Conservation (phyloP, 2,797 vertebrate species). For the Poeciliopsis infans region DNA sequence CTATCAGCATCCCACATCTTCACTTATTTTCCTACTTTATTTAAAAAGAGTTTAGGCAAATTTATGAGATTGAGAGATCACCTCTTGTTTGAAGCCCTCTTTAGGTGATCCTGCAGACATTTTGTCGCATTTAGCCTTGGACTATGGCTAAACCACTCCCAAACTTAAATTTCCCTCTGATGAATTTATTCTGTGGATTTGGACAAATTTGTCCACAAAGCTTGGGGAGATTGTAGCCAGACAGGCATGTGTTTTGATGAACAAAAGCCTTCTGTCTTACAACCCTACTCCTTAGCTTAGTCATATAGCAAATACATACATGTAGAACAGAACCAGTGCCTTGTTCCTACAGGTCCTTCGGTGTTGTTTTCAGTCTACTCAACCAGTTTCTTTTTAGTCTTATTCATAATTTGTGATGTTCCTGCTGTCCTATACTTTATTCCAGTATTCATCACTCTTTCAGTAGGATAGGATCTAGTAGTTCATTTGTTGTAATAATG, state of each 20-base stretch:
- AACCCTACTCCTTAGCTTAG: no score
- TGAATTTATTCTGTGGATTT: not conserved
- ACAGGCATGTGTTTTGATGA: no score
- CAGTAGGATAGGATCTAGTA: not conserved
- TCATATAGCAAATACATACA: not conserved
- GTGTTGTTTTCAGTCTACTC: not conserved
- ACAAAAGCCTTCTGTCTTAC: no score
- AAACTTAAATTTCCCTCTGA: slow-evolving; percentile 6
- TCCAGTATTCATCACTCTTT: no score
- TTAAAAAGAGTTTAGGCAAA: not conserved
- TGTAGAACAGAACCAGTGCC: not conserved
- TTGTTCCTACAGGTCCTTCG: not conserved
- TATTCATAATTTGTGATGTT: not conserved
- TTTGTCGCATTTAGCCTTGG: not conserved
- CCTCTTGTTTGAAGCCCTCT: not conserved
- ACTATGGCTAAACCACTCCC: not conserved
- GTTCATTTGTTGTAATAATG: not conserved
- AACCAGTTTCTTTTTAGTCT: not conserved
- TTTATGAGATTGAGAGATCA: not conserved
- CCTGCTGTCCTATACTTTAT: no score
- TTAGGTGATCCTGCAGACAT: not conserved
- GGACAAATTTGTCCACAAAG: not conserved
- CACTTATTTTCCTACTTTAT: not conserved
- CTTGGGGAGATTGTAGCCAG: not conserved
- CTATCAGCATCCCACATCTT: not conserved